Conservation (phyloP, 2,113 vertebrate genomes). For the Rhinoptilus africanus region DNA sequence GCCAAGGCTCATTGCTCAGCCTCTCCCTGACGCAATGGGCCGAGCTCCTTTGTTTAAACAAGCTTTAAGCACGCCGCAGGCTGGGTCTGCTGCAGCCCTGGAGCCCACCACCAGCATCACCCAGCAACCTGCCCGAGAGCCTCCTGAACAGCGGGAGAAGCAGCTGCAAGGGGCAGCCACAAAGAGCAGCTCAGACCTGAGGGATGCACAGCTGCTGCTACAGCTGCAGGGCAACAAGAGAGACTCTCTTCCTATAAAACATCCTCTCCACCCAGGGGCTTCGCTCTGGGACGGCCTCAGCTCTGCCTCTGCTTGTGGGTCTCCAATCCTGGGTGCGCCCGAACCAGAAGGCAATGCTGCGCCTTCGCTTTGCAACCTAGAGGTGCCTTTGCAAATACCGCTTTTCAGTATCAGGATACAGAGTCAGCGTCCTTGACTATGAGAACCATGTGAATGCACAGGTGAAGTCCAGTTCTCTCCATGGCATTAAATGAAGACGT, state of each 20-base stretch:
- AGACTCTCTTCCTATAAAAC: not conserved
- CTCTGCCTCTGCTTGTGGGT: not conserved
- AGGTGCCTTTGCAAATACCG: not conserved
- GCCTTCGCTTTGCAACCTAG: accelerated
- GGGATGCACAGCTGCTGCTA: not conserved
- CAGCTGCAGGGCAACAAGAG: not conserved
- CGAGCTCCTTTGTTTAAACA: not conserved
- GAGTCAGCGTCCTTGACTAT: not conserved
- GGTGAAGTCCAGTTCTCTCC: not conserved
- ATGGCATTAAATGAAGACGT: not conserved
- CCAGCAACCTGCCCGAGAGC: not conserved
- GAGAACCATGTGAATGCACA: no score
- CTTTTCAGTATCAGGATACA: not conserved
- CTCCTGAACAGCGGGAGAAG: accelerated
- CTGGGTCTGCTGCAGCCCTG: not conserved
- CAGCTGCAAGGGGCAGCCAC: not conserved
- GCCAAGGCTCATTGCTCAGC: not conserved
- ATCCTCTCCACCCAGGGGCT: not conserved
- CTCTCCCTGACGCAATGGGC: not conserved
- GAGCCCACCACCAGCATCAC: not conserved
- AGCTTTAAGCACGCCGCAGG: not conserved
- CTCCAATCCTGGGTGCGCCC: accelerated
- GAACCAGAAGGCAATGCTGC: accelerated
- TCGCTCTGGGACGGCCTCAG: not conserved
- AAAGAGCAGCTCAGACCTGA: not conserved